These are phyloP conservation scores for Perizoma affinitatum DNA, from an alignment of 2,888 invertebrate genomes.

Conservation along the genomic window DNA sequence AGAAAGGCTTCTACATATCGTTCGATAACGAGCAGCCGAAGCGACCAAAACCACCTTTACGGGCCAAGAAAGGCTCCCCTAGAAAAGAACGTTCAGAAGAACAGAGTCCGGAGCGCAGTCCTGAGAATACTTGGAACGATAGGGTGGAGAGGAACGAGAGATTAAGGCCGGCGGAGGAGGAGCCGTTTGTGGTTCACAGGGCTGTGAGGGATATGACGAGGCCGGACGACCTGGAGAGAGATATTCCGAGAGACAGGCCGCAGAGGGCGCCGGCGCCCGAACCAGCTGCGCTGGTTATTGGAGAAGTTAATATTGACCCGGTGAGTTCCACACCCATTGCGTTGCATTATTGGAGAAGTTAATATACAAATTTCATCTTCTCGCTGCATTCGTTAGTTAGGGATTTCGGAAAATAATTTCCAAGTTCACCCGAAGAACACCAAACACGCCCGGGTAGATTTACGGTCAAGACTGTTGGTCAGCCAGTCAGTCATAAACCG, in stretches of 20 bases:
- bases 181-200: constrained; percentile 55
- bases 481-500: too few species aligned
- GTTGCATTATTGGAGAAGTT: too few species aligned
- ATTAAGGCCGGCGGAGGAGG: constrained; percentile 48
- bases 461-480: too few species aligned
- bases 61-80: constrained; percentile 90
- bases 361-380: too few species aligned
- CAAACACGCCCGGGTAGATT: too few species aligned
- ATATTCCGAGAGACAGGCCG: constrained; percentile 55
- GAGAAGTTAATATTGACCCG: constrained; percentile 73
- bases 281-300: constrained; percentile 74
- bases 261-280: constrained; percentile 50
- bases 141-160: constrained; percentile 24
- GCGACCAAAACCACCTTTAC: constrained; percentile 93
- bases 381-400: too few species aligned
- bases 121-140: constrained; percentile 61
- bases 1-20: constrained; percentile 96
- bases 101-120: constrained; percentile 63
- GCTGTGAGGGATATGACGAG: constrained; percentile 43
- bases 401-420: too few species aligned
- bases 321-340: constrained; percentile 45
- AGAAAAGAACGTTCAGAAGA: constrained; percentile 86
- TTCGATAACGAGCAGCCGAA: constrained; percentile 95
- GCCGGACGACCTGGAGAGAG: constrained; percentile 43
- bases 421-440: too few species aligned